These are phyloP conservation scores for Antheraea pernyi DNA, from an alignment of 1,140 invertebrate genomes.

Conservation along the genomic window DNA sequence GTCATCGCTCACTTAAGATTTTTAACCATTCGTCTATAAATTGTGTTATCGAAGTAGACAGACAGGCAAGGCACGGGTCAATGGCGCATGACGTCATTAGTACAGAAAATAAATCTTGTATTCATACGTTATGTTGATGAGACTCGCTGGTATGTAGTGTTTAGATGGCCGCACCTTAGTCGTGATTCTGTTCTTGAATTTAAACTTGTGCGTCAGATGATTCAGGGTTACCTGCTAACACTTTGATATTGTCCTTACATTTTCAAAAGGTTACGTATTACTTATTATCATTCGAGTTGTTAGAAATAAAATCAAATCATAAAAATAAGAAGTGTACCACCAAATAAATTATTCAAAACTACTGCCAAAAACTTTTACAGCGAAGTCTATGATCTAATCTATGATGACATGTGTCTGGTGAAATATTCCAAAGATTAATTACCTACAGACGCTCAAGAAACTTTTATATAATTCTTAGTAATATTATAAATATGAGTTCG, in stretches of 20 bases:
- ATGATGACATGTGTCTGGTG: no score
- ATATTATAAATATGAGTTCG: no score
- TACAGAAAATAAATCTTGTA: slow-evolving; percentile 45
- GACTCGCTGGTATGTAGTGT: slow-evolving; percentile 33
- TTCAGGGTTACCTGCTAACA: not conserved
- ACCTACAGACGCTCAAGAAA: no score
- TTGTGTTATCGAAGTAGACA: slow-evolving; percentile 18
- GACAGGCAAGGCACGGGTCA: slow-evolving; percentile 43
- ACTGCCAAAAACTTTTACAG: no score
- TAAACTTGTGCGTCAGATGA: not conserved
- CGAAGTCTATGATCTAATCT: no score
- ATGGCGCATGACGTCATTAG: slow-evolving; percentile 64
- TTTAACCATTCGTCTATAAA: slow-evolving; percentile 13
- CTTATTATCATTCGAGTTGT: not conserved
- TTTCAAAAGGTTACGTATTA: not conserved
- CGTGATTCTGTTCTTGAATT: slow-evolving; percentile 21
- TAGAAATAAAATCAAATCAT: no score
- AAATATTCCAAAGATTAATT: no score
- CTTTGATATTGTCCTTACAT: not conserved
- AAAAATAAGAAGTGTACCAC: no score
- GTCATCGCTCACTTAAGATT: not conserved
- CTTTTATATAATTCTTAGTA: no score
- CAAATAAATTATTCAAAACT: no score
- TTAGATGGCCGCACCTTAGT: slow-evolving; percentile 38
- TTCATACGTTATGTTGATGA: slow-evolving; percentile 33